Evolutionary conservation across 2,113 vertebrate genomes (phyloP).

Genomic region (Eulacestoma nigropectus): DNA sequence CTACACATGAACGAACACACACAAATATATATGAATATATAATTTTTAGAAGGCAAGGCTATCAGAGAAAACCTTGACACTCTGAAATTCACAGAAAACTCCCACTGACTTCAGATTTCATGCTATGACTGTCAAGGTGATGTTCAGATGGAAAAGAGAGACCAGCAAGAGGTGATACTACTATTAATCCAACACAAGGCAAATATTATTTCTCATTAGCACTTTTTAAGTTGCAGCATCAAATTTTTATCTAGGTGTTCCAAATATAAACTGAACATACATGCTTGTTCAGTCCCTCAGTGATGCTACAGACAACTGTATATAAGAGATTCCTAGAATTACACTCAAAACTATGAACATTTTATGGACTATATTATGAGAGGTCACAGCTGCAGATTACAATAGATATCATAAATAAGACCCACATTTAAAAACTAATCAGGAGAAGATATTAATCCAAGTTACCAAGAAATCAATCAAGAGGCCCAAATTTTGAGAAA

Average conservation of each 20-base stretch:
- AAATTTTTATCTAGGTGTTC: neutral
- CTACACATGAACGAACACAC: neutral
- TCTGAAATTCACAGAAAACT: neutral
- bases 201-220: neutral
- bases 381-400: neutral
- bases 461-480: neutral
- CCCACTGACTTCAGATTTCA: neutral
- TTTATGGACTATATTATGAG: neutral
- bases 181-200: neutral
- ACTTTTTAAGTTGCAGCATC: neutral
- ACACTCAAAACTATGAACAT: neutral
- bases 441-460: neutral
- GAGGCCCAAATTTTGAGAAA: neutral
- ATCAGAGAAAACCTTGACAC: neutral
- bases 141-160: neutral
- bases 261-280: neutral
- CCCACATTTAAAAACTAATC: neutral
- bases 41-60: neutral
- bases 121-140: neutral
- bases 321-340: neutral
- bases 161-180: neutral
- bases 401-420: neutral
- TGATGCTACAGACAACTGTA: neutral
- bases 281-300: neutral
- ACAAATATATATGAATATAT: rapidly evolving